Percentiles rank a stretch among this genome's conserved stretches.
Evolutionary conservation across 2,888 invertebrate species (phyloP).

Genomic region (Lamproptera curius): DNA sequence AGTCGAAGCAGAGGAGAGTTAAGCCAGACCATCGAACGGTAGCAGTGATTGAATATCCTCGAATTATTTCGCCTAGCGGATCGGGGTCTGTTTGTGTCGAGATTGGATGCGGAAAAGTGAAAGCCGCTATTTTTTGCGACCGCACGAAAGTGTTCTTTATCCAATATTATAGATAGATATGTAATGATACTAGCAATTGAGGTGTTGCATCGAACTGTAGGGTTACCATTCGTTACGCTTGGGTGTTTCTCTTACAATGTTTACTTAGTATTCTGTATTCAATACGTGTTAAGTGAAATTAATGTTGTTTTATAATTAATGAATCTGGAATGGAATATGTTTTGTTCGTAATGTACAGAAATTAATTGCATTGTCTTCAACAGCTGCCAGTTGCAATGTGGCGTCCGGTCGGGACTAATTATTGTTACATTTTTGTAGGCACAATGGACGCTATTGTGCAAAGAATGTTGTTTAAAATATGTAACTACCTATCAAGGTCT

Average conservation of each 20-base stretch:
- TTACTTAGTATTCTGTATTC: too few species aligned
- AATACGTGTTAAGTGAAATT: too few species aligned
- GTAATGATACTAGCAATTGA: slow-evolving; percentile 31
- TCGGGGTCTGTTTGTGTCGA: slow-evolving; percentile 63
- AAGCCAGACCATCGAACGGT: slow-evolving; percentile 40
- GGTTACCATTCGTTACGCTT: slow-evolving; percentile 7
- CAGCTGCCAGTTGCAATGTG: neutral
- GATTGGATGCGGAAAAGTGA: slow-evolving; percentile 64
- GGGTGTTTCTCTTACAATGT: neutral
- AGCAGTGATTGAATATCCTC: slow-evolving; percentile 39
- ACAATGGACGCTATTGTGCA: slow-evolving; percentile 7
- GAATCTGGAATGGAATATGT: too few species aligned
- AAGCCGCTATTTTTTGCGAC: slow-evolving; percentile 57
- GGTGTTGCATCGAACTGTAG: slow-evolving; percentile 28
- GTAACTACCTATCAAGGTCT: slow-evolving; percentile 18
- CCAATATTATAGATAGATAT: slow-evolving; percentile 32
- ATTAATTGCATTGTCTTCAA: neutral
- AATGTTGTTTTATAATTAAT: too few species aligned
- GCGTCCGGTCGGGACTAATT: slow-evolving; percentile 8
- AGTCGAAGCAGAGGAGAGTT: slow-evolving; percentile 78
- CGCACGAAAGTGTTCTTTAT: slow-evolving; percentile 52
- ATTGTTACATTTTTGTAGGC: slow-evolving; percentile 7
- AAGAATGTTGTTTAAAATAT: slow-evolving; percentile 6
- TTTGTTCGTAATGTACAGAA: too few species aligned
- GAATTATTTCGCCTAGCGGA: slow-evolving; percentile 34